These are phyloP conservation scores for Hydrocynus forskahlii DNA, from an alignment of 2,797 vertebrate species.

Conservation along the genomic window DNA sequence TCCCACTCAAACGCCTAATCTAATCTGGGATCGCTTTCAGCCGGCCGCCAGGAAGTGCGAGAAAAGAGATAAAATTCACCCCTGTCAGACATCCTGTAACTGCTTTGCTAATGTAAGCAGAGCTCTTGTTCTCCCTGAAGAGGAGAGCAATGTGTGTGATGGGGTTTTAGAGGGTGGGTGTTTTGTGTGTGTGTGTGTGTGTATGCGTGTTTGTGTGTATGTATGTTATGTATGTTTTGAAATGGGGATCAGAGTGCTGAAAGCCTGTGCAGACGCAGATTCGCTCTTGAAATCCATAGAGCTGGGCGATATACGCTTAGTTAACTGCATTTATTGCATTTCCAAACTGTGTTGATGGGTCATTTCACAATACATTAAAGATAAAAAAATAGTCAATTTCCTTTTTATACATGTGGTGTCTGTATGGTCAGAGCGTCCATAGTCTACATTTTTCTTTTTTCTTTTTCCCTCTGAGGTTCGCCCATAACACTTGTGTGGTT, in stretches of 20 bases:
- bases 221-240: slow-evolving; percentile 15
- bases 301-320: background rate
- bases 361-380: background rate
- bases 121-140: slow-evolving; percentile 54
- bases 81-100: slow-evolving; percentile 62
- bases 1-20: slow-evolving; percentile 58
- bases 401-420: background rate
- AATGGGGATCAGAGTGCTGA: background rate
- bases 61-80: slow-evolving; percentile 60
- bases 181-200: slow-evolving; percentile 20
- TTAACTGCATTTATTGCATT: background rate
- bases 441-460: too few relatives aligned
- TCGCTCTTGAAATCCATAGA: background rate
- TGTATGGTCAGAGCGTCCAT: background rate
- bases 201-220: background rate
- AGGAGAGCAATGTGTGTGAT: slow-evolving; percentile 40
- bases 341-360: background rate
- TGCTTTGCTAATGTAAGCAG: slow-evolving; percentile 62
- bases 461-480: too few relatives aligned
- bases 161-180: slow-evolving; percentile 36
- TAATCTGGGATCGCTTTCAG: slow-evolving; percentile 61
- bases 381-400: background rate
- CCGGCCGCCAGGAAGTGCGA: slow-evolving; percentile 54
- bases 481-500: too few relatives aligned
- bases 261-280: background rate